Percentiles rank a stretch among this genome's conserved stretches.
These are phyloP conservation scores for Choristoneura rosaceana DNA, from an alignment of 2,888 invertebrate species.

Conservation along the genomic window DNA sequence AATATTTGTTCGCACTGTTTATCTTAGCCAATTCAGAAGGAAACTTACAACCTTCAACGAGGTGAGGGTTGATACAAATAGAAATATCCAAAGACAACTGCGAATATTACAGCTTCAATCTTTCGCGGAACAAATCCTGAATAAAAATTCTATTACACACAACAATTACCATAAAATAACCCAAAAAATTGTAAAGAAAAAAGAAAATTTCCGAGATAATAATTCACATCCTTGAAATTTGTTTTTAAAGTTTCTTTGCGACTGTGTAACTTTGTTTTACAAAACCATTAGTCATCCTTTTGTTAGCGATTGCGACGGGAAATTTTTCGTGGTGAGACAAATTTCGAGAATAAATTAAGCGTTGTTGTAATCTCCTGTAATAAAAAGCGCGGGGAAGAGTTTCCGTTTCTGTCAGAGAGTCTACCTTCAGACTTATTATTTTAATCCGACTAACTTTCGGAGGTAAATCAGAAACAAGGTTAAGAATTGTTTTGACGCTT, in stretches of 20 bases:
- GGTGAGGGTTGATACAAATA: neutral
- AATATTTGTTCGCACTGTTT: too few species aligned
- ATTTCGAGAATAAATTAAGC: conserved; percentile 83
- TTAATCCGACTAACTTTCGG: conserved; percentile 38
- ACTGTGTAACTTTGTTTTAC: conserved; percentile 80
- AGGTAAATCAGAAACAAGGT: conserved; percentile 40
- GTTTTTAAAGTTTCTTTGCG: conserved; percentile 69
- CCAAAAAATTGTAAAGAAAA: conserved; percentile 39
- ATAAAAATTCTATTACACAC: conserved; percentile 22
- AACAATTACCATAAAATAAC: conserved; percentile 38
- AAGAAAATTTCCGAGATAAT: conserved; percentile 69
- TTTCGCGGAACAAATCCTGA: neutral
- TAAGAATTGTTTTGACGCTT: conserved; percentile 24
- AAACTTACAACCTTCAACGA: neutral
- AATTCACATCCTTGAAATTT: conserved; percentile 78
- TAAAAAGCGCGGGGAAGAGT: conserved; percentile 62
- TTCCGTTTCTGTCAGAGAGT: conserved; percentile 51
- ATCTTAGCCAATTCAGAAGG: neutral
- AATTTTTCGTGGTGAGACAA: conserved; percentile 84
- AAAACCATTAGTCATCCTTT: conserved; percentile 82
- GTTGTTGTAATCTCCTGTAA: conserved; percentile 79
- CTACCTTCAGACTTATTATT: conserved; percentile 52
- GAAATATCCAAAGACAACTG: neutral
- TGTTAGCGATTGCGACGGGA: conserved; percentile 78
- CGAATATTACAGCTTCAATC: neutral